These are phyloP conservation scores for Drusus annulatus DNA, from an alignment of 1,140 invertebrate genomes.

Conservation along the genomic window DNA sequence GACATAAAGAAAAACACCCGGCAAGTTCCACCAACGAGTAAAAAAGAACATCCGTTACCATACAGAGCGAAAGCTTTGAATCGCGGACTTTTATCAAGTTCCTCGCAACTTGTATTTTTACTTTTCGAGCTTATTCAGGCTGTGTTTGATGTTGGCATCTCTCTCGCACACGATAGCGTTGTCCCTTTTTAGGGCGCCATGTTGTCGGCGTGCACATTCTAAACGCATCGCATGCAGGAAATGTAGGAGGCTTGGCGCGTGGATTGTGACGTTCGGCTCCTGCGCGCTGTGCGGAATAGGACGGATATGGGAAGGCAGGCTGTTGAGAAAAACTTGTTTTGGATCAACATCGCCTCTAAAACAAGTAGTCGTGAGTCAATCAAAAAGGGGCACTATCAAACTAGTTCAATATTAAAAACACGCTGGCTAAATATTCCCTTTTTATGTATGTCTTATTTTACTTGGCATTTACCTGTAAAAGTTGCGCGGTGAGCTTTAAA, in stretches of 20 bases:
- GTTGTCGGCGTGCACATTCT: conserved; percentile 30
- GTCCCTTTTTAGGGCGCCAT: conserved; percentile 36
- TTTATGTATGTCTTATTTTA: not conserved
- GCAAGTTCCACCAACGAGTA: not conserved
- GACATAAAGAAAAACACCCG: conserved; percentile 10
- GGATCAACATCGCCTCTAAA: not conserved
- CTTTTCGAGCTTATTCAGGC: conserved; percentile 23
- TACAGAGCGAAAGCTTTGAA: not conserved
- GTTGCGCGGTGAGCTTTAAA: conserved; percentile 4
- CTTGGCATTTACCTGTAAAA: not conserved
- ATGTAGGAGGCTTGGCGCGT: conserved; percentile 27
- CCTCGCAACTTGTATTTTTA: not conserved
- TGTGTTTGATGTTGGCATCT: conserved; percentile 9
- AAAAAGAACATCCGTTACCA: not conserved
- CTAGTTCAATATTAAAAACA: not conserved
- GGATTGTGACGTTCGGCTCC: conserved; percentile 29
- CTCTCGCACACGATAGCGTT: conserved; percentile 12
- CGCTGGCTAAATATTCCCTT: not conserved
- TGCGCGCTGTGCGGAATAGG: not conserved
- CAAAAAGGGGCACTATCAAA: not conserved
- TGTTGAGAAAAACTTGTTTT: conserved; percentile 32
- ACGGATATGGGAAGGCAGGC: conserved; percentile 18
- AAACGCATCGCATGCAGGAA: conserved; percentile 40
- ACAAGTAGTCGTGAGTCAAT: not conserved
- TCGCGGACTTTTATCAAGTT: not conserved